These are phyloP conservation scores for Auanema sp. DNA, from an alignment of 2,888 invertebrate genomes.

Conservation along the genomic window DNA sequence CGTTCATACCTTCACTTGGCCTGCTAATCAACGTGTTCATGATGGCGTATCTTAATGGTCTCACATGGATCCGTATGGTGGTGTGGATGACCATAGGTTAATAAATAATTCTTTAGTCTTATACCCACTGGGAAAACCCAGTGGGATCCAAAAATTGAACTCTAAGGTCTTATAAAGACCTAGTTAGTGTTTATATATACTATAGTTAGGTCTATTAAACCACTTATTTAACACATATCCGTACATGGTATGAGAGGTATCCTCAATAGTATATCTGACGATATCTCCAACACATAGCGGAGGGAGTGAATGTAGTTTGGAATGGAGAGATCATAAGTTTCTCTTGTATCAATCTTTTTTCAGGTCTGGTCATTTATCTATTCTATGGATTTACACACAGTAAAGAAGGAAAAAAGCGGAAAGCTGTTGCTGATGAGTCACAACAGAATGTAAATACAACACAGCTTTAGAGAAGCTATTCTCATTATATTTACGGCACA, in stretches of 20 bases:
- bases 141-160: neutral
- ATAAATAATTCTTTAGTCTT: too few relatives aligned
- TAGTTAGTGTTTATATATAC: neutral
- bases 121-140: conserved; percentile 2
- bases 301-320: too few relatives aligned
- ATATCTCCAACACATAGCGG: too few relatives aligned
- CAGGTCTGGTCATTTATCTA: conserved; percentile 31
- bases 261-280: too few relatives aligned
- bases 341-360: conserved; percentile 3
- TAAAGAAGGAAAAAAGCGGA: conserved; percentile 21
- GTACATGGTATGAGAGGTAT: too few relatives aligned
- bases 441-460: too few relatives aligned
- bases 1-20: conserved; percentile 86
- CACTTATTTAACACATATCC: too few relatives aligned
- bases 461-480: too few relatives aligned
- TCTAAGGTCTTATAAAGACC: neutral
- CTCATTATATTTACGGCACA: too few relatives aligned
- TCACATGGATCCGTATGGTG: conserved; percentile 85
- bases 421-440: conserved; percentile 7
- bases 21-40: conserved; percentile 89
- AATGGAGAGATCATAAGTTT: too few relatives aligned
- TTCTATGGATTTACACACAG: conserved; percentile 35
- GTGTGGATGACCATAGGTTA: conserved; percentile 87
- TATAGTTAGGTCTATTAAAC: too few relatives aligned
- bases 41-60: conserved; percentile 83